phyloP scores from a whole-genome alignment of 2,888 invertebrate species.

The Calameuta filiformis region DNA sequence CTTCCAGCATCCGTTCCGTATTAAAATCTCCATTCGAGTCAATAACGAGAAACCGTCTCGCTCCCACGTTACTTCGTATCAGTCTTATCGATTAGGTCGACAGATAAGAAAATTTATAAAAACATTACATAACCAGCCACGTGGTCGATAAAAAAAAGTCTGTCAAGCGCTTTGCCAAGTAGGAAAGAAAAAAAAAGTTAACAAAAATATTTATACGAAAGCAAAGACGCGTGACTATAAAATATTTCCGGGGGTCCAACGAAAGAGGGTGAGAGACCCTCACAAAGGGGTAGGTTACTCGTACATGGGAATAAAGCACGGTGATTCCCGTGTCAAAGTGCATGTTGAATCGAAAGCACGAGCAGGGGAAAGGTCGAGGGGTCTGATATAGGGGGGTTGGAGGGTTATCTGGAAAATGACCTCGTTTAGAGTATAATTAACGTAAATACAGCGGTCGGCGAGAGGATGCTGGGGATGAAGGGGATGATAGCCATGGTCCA shows the following conservation, averaged over 20 bases:
- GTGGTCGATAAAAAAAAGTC: neutral
- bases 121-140: neutral
- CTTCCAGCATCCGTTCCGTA: neutral
- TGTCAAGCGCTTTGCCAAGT: neutral
- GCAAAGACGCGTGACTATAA: neutral
- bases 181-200: neutral
- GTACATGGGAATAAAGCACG: neutral
- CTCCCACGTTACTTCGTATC: too few relatives aligned
- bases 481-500: neutral
- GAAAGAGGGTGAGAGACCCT: neutral
- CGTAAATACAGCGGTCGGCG: neutral
- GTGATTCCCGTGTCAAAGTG: neutral
- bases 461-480: too few relatives aligned
- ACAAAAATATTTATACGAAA: neutral
- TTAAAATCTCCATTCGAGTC: neutral
- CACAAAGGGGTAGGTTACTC: neutral
- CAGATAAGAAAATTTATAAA: too few relatives aligned
- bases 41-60: neutral
- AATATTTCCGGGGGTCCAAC: neutral
- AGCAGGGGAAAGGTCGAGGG: neutral
- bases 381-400: neutral
- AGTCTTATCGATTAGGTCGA: too few relatives aligned
- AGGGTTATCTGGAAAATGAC: neutral
- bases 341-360: neutral
- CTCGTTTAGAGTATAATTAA: neutral